These are phyloP conservation scores for Porites cylindrica DNA, from an alignment of 92 coral and sea anemone genomes.

Conservation along the genomic window DNA sequence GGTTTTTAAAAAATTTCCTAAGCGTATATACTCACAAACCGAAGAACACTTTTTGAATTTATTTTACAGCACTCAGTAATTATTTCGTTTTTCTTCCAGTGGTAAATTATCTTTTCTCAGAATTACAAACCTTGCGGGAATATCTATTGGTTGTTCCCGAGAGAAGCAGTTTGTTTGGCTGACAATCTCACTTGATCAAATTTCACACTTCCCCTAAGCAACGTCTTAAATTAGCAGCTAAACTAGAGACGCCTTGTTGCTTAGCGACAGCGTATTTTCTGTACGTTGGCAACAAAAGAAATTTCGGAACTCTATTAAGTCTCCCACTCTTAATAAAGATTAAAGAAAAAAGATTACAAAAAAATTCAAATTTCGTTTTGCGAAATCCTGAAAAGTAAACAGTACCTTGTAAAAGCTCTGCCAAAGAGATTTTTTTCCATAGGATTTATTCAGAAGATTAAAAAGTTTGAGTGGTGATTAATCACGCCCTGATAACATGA, in stretches of 20 bases:
- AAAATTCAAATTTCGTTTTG: no score
- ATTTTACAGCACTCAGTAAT: not conserved
- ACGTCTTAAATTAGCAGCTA: slow-evolving; percentile 14
- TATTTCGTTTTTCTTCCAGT: slow-evolving; percentile 1
- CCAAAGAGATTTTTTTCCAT: no score
- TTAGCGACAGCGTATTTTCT: slow-evolving; percentile 25
- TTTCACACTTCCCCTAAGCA: slow-evolving; percentile 54
- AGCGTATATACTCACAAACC: not conserved
- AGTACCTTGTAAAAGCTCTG: no score
- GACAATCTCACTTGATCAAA: slow-evolving; percentile 4
- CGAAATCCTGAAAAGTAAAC: no score
- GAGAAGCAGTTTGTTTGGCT: not conserved
- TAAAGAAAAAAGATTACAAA: no score
- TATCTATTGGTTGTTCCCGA: not conserved
- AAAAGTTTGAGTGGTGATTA: no score
- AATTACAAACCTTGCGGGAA: slow-evolving; percentile 11
- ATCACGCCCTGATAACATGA: no score
- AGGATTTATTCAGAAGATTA: no score
- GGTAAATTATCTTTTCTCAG: slow-evolving; percentile 9
- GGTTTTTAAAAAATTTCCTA: not conserved
- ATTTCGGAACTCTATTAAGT: slow-evolving; percentile 29
- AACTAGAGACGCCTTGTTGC: slow-evolving; percentile 14
- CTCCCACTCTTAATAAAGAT: no score
- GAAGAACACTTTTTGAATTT: not conserved
- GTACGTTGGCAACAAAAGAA: slow-evolving; percentile 28